Percentiles rank a stretch among this genome's conserved stretches.
Evolutionary conservation across 2,113 vertebrate species (phyloP).

Genomic region (Fulmarus glacialis): DNA sequence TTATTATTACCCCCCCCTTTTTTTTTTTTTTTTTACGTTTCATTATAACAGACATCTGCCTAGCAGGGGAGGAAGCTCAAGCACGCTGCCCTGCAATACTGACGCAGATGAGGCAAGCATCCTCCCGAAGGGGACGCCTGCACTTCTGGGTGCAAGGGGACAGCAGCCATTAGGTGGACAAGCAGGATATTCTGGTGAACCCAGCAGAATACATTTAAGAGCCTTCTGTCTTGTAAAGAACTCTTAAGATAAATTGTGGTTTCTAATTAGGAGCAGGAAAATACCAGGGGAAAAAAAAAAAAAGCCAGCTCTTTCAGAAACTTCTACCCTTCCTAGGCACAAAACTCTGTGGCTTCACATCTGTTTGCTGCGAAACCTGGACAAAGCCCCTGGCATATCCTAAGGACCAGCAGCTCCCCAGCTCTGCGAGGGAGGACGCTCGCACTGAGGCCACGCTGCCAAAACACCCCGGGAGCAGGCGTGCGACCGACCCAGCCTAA

Average conservation of each 20-base stretch:
- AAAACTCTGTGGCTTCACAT: background rate
- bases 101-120: conserved; percentile 5
- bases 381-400: background rate
- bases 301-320: background rate
- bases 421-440: background rate
- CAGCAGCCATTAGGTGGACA: rapidly evolving
- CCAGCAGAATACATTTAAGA: background rate
- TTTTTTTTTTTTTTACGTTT: conserved; percentile 8
- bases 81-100: background rate
- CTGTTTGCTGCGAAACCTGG: background rate
- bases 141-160: background rate
- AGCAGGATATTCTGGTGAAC: background rate
- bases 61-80: conserved; percentile 8
- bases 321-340: background rate
- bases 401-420: background rate
- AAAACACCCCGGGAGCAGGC: background rate
- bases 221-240: background rate
- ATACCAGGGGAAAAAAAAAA: background rate
- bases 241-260: background rate
- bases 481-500: rapidly evolving
- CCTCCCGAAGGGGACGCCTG: background rate
- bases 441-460: rapidly evolving
- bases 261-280: background rate
- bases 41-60: conserved; percentile 62
- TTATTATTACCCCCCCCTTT: background rate